Base-by-base conservation (phyloP, 1,140 invertebrate genomes). In the Mizuhopecten yessoensis region DNA sequence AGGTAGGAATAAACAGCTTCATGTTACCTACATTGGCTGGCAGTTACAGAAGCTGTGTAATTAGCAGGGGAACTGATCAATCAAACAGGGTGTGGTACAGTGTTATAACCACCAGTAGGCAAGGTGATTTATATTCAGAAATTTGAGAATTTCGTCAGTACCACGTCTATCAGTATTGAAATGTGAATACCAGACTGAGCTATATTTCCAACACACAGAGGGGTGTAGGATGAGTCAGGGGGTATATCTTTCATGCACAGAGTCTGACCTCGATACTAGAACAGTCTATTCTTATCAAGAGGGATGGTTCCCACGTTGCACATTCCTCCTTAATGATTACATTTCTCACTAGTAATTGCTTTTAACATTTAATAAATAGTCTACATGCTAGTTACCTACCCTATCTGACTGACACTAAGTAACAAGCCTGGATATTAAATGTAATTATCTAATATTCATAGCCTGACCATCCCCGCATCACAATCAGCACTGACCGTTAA, bases 141-240 rank as follows among this genome's bases (percentile, higher is more conserved):
- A 75, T 75, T 75, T 5, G 57, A 75, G 57, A 75, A 75, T n/a
- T 75, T n/a, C 57, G 57, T 75, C 57, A 75, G 57, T 29, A 5
- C 23, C 15, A 9, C 57, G 57, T 75, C 57, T n/a, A 75, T 75
- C 57, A n/a, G 57, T 75, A 75, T 75, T 75, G 57, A 75, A 75
- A 75, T 75, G 57, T 75, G 57, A 75, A 75, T 75, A 75, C 57
- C 57, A 75, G 57, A 75, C 57, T 75, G n/a, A 75, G 57, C 57
- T 75, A 75, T 75, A 75, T 75, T 75, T 75, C 57, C 17, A 75
- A 75, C 57, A 75, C 17, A 75, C 9, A 75, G 57, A 75, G 57
- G 57, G 57, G 57, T 75, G 57, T 29, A 75, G 57, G 57, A 75
- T 75, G 57, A 75, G 57, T 75, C 57, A 75, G 57, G 57, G n/a